These are phyloP conservation scores for Rhinolophus sinicus DNA, from an alignment of 2,113 vertebrate species.

Conservation along the genomic window DNA sequence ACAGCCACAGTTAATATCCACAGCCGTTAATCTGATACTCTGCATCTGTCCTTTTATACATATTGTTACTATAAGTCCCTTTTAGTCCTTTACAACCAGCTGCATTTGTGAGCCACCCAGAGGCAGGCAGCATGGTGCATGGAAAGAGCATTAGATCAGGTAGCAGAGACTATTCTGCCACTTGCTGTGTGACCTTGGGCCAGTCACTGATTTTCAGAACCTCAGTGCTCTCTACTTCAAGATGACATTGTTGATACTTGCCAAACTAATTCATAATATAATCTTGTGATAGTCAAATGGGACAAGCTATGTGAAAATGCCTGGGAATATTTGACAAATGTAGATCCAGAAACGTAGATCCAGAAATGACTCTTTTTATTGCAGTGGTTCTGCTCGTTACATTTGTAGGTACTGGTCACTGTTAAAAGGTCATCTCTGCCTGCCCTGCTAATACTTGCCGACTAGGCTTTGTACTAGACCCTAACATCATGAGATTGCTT, in stretches of 20 bases:
- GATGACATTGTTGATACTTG: background rate
- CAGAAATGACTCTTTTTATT: rapidly evolving
- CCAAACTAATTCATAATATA: background rate
- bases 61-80: background rate
- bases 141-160: background rate
- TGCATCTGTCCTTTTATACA: background rate
- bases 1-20: background rate
- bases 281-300: background rate
- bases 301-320: background rate
- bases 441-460: background rate
- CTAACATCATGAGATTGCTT: background rate
- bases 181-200: background rate
- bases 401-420: background rate
- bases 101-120: background rate
- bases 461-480: background rate
- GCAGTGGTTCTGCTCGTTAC: background rate
- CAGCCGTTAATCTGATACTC: background rate
- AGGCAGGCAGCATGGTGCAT: background rate
- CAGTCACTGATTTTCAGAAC: background rate
- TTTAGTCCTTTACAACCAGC: background rate
- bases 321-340: background rate
- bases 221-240: background rate
- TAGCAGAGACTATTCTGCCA: too few species aligned
- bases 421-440: background rate
- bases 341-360: too few species aligned